Evolutionary conservation across 1,140 invertebrate species (phyloP).

Genomic region (Diabrotica virgifera): DNA sequence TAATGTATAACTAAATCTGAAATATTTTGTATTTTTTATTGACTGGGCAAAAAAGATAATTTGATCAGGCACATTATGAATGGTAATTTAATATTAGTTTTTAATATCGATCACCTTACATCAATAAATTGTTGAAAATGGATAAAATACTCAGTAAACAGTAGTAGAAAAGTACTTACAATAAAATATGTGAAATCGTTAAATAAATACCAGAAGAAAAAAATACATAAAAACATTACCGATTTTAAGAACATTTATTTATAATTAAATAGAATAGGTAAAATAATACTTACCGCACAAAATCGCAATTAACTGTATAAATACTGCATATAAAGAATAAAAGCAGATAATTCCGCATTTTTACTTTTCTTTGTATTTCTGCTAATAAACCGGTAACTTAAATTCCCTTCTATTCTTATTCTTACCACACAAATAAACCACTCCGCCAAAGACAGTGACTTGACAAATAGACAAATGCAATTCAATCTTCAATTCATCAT

Average conservation of each 20-base stretch:
- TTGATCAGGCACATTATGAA: neutral
- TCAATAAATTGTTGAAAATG: no score
- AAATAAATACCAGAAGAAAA: neutral
- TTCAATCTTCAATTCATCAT: no score
- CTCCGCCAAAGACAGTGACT: no score
- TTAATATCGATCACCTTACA: neutral
- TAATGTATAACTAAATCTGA: neutral
- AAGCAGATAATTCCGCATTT: neutral
- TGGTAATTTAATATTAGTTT: neutral
- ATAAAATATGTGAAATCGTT: neutral
- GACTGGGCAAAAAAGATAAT: neutral
- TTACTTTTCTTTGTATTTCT: no score
- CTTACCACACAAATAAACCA: no score
- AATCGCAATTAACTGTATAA: constrained; percentile 5
- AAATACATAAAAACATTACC: neutral
- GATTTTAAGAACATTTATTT: neutral
- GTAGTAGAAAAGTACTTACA: no score
- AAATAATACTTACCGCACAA: constrained; percentile 5
- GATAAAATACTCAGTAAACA: no score
- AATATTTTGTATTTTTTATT: neutral
- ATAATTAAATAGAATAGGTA: neutral
- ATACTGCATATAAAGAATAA: neutral
- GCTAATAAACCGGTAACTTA: no score
- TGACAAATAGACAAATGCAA: no score
- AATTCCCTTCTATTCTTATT: no score